These are phyloP conservation scores for Ectemnius lituratus DNA, from an alignment of 2,888 invertebrate species.

Conservation along the genomic window DNA sequence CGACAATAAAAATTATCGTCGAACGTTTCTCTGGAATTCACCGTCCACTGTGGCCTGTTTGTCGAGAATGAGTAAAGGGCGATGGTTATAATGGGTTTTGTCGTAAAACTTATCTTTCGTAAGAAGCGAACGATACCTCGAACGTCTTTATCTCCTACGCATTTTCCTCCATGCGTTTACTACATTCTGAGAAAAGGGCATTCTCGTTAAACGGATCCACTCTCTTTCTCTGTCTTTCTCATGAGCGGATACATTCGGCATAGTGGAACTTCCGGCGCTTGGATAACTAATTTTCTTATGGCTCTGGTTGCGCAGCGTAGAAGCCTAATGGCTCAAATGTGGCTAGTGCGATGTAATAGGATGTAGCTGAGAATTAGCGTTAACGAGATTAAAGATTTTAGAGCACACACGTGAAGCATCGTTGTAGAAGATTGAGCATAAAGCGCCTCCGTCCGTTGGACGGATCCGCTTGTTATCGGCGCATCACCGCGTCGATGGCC, in stretches of 20 bases:
- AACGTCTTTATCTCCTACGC: constrained; percentile 28
- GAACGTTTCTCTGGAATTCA: background rate
- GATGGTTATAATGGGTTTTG: constrained; percentile 30
- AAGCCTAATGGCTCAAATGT: constrained; percentile 28
- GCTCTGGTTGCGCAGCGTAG: constrained; percentile 5
- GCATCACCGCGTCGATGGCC: background rate
- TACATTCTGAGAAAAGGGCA: constrained; percentile 13
- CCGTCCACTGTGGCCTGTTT: background rate
- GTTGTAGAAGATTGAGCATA: constrained; percentile 25
- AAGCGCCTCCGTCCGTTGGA: constrained; percentile 10
- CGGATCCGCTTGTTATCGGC: constrained; percentile 4
- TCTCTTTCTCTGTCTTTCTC: background rate
- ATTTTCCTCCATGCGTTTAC: constrained; percentile 5
- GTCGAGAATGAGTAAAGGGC: constrained; percentile 28
- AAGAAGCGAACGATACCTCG: constrained; percentile 23
- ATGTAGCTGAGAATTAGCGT: constrained; percentile 41
- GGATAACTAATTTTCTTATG: constrained; percentile 36
- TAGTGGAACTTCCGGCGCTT: background rate
- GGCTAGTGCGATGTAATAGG: constrained; percentile 40
- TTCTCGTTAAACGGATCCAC: constrained; percentile 30
- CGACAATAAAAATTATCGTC: constrained; percentile 45
- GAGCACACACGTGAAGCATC: constrained; percentile 25
- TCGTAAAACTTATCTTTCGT: constrained; percentile 47
- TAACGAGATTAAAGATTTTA: constrained; percentile 51
- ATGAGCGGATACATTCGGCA: background rate